These are phyloP conservation scores for Trialeurodes vaporariorum DNA, from an alignment of 1,140 invertebrate species.

Conservation along the genomic window DNA sequence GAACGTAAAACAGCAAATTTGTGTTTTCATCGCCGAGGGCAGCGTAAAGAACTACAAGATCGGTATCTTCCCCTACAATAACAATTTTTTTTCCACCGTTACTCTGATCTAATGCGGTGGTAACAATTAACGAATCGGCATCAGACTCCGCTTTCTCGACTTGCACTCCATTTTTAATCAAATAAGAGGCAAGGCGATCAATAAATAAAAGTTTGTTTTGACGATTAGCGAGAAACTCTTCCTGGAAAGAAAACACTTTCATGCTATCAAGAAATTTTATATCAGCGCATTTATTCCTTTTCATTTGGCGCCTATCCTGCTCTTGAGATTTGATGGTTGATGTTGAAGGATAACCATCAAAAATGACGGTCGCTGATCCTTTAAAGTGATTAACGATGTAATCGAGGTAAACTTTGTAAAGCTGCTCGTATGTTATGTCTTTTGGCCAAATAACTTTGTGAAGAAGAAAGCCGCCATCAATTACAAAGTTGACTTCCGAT, in stretches of 20 bases:
- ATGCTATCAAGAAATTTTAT: neutral
- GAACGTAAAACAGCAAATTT: neutral
- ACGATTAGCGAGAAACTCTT: neutral
- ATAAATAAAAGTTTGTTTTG: neutral
- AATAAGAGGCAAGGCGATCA: neutral
- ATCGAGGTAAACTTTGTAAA: constrained; percentile 17
- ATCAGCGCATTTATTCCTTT: neutral
- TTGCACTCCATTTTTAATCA: neutral
- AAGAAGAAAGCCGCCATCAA: constrained; percentile 25
- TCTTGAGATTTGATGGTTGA: neutral
- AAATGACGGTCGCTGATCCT: constrained; percentile 15
- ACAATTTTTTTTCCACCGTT: neutral
- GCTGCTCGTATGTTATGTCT: constrained; percentile 13
- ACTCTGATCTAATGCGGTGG: neutral
- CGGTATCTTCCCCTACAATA: neutral
- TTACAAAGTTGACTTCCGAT: constrained; percentile 9
- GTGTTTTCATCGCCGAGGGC: neutral
- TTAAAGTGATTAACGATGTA: constrained; percentile 19
- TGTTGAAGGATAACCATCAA: constrained; percentile 20
- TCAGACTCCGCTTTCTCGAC: neutral
- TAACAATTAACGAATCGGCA: neutral
- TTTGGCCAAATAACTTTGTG: constrained; percentile 21
- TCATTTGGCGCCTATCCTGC: neutral
- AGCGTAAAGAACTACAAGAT: neutral
- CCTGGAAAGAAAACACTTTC: neutral